Percentiles rank a stretch among this genome's conserved stretches.
phyloP scores from a whole-genome alignment of 2,797 vertebrate species.

The Caiman crocodilus region DNA sequence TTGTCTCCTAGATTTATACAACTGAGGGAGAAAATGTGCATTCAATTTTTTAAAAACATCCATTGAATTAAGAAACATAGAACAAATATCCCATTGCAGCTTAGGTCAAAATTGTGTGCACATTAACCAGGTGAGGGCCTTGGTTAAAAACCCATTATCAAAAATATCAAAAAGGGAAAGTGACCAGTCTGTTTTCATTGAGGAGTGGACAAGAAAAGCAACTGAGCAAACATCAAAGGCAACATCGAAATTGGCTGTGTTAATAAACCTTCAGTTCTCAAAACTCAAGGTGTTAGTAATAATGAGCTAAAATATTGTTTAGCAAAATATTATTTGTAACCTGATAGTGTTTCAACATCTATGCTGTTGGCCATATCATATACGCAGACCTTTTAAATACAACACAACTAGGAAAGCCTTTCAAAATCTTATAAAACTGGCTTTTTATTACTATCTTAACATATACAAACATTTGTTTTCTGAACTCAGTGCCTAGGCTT shows the following conservation, averaged over 20 bases:
- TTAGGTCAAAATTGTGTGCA: conserved; percentile 26
- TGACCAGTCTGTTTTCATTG: conserved; percentile 30
- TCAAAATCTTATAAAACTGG: neutral
- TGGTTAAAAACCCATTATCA: conserved; percentile 38
- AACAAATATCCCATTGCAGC: neutral
- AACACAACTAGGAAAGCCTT: conserved; percentile 22
- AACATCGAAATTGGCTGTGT: conserved; percentile 52
- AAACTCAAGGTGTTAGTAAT: conserved; percentile 50
- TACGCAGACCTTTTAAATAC: neutral
- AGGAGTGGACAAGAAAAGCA: conserved; percentile 20
- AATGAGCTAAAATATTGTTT: conserved; percentile 41
- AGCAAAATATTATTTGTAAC: conserved; percentile 48
- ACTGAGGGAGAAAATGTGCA: conserved; percentile 52
- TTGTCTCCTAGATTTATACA: conserved; percentile 68
- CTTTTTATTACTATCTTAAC: neutral
- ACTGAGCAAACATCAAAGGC: conserved; percentile 50
- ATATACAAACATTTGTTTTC: conserved; percentile 26
- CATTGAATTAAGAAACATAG: conserved; percentile 5
- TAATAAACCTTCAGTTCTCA: conserved; percentile 29
- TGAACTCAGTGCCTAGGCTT: neutral
- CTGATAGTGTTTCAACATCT: conserved; percentile 53
- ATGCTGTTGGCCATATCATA: conserved; percentile 36
- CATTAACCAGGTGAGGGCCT: conserved; percentile 40
- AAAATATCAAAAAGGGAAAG: conserved; percentile 37
- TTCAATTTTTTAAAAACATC: neutral